Evolutionary conservation across 2,797 vertebrate species (phyloP), one percentile per base, ranked within the genome.

Genomic region (Sphenodon punctatus): DNA sequence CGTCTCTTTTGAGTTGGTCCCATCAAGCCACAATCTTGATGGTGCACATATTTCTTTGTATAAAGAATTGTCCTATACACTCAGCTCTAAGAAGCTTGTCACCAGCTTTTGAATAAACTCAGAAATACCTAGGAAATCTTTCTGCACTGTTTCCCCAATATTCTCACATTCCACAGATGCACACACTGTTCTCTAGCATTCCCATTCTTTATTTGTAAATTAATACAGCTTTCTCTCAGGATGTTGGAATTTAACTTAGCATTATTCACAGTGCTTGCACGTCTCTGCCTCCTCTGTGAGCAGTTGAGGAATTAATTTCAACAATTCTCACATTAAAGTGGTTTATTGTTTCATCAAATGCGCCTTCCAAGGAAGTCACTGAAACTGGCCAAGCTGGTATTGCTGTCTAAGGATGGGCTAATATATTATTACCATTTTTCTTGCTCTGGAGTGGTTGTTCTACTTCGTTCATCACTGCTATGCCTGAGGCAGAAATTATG

Each of bases 181-280:
- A 48, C 10, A 1, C 0, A 1, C n/a, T n/a, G 4, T 8, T 61
- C 38, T 74, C 27, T 3, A 1, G 10, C 49, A 5, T 2, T 55
- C 19, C 10, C 30, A 17, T 55, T 32, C n/a, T 25, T 55, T 39
- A 0, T 7, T 63, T 72, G n/a, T 59, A 55, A 1, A 3, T 78
- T 88, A 65, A 58, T 67, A 39, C 39, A 2, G n/a, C n/a, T n/a
- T n/a, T 22, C 8, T 56, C 77, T 75, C 3, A 71, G 65, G 81
- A 48, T 25, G 43, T 56, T 4, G 0, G 5, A 49, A 14, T 68
- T 85, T 63, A 48, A 43, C 27, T 65, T 39, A 67, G n/a, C 34
- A 8, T 13, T 2, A n/a, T n/a, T n/a, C n/a, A 30, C 48, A 60
- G 64, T 12, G 61, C 43, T 43, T 69, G 45, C 36, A 66, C 1